These are phyloP conservation scores for Apis dorsata DNA, from an alignment of 1,140 invertebrate species.

Conservation along the genomic window DNA sequence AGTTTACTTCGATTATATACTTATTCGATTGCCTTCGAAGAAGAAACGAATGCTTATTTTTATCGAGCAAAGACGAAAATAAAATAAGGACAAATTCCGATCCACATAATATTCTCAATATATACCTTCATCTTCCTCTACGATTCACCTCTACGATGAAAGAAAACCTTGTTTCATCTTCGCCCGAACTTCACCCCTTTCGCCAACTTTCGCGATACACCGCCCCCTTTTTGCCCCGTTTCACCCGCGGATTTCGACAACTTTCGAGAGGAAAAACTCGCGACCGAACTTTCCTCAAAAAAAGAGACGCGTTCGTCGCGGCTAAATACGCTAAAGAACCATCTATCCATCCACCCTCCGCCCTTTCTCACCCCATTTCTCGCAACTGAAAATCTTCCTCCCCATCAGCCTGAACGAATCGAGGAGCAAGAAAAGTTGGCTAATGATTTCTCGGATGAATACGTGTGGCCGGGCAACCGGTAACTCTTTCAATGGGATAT, in stretches of 20 bases:
- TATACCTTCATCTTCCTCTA: too few species aligned
- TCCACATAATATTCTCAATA: too few species aligned
- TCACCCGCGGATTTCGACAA: slow-evolving; percentile 24
- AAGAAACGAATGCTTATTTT: too few species aligned
- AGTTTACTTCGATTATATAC: too few species aligned
- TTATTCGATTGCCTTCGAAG: too few species aligned
- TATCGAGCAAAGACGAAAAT: too few species aligned
- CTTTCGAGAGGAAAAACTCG: slow-evolving; percentile 19
- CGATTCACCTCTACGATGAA: too few species aligned
- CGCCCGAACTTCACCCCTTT: background rate
- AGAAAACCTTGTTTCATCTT: too few species aligned
- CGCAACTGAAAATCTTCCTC: slow-evolving; percentile 2
- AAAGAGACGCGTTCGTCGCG: slow-evolving; percentile 28
- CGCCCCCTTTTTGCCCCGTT: slow-evolving; percentile 20
- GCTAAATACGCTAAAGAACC: slow-evolving; percentile 40
- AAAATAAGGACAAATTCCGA: too few species aligned
- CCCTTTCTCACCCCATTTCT: background rate
- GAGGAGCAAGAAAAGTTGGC: slow-evolving; percentile 40
- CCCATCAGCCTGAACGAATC: background rate
- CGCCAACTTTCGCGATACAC: background rate
- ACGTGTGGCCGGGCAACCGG: background rate
- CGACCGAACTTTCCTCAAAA: background rate
- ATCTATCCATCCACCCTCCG: background rate
- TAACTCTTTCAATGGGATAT: slow-evolving; percentile 43
- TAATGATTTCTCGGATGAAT: slow-evolving; percentile 51